These are phyloP conservation scores for Serranus cabrilla DNA, from an alignment of 2,797 vertebrate genomes.

Conservation along the genomic window DNA sequence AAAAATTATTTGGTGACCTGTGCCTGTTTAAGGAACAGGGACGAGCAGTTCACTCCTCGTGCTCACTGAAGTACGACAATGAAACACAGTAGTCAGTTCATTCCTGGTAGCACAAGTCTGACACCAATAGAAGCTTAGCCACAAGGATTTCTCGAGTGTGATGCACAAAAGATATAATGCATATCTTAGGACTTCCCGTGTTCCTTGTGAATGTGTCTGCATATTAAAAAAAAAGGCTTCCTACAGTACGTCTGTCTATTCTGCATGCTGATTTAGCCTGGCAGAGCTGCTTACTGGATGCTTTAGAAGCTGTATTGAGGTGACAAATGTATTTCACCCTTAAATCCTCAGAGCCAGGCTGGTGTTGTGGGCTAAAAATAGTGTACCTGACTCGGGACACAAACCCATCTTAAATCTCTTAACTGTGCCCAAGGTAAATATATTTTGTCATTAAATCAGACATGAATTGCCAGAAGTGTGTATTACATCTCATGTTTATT, in stretches of 20 bases:
- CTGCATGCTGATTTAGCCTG: conserved; percentile 52
- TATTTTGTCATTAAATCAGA: conserved; percentile 19
- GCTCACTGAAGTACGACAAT: conserved; percentile 60
- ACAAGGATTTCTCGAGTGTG: conserved; percentile 51
- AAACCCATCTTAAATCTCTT: conserved; percentile 38
- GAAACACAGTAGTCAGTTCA: conserved; percentile 57
- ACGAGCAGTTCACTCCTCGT: conserved; percentile 49
- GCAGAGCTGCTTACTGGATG: conserved; percentile 48
- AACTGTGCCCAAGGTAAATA: conserved; percentile 18
- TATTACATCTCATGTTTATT: neutral
- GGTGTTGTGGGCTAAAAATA: conserved; percentile 62
- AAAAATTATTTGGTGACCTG: conserved; percentile 68
- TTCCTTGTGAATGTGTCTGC: conserved; percentile 41
- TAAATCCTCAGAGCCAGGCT: conserved; percentile 49
- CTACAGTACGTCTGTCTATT: conserved; percentile 33
- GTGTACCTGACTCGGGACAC: conserved; percentile 18
- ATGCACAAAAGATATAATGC: conserved; percentile 48
- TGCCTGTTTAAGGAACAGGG: conserved; percentile 61
- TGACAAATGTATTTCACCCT: conserved; percentile 55
- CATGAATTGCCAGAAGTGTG: neutral
- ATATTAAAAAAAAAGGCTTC: conserved; percentile 36
- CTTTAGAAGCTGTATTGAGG: conserved; percentile 47
- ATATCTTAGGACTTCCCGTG: conserved; percentile 32
- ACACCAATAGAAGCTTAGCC: conserved; percentile 63
- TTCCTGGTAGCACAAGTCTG: conserved; percentile 47